Base-by-base conservation (phyloP, 2,888 invertebrate genomes). In the Parapristionchus giblindavisi region DNA sequence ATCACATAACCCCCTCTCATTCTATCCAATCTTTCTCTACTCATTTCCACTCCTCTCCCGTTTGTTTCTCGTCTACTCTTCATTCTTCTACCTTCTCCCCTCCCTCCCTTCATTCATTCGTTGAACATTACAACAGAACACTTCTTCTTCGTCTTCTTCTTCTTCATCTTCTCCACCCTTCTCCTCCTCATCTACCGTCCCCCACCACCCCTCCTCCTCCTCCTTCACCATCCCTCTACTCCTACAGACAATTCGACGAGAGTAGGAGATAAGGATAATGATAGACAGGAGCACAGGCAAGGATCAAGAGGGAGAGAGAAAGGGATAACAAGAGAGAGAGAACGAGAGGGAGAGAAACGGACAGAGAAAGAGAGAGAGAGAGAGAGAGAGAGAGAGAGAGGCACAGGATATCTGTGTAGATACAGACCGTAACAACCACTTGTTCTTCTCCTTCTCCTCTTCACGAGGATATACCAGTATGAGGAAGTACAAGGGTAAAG, bases 121-220 rank as follows among this genome's bases (percentile, higher is more conserved):
- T 65, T 65, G 43, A 68, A 52, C 52, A 52, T 68, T 68, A 68
- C 68, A 68, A 52, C 68, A 68, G 68, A 68, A 68, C 68, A 68
- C 68, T 52, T 48, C 52, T 52, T 52, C 52, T 32, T 34, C 68
- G 36, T 68, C 68, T 32, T 38, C 54, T 54, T 27, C 27, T 52
- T 36, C 68, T 48, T 27, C n/a, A 36, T 66, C 29, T 51, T n/a
- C 32, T 66, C 48, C 68, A 51, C 52, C 68, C 36, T 34, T 68
- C 68, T 68, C 52, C 34, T 29, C 48, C 65, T 14, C 43, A 34
- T 40, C n/a, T 40, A 38, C 38, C 3, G 29, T 4, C 61, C 63
- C 11, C 21, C 43, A 8, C 43, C 43, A 8, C 43, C 17, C 8
- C 43, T 17, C 43, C 8, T 14, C 43, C 43, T 43, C 8, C 43